phyloP scores from a whole-genome alignment of 1,140 invertebrate species.

The Procambarus clarkii region DNA sequence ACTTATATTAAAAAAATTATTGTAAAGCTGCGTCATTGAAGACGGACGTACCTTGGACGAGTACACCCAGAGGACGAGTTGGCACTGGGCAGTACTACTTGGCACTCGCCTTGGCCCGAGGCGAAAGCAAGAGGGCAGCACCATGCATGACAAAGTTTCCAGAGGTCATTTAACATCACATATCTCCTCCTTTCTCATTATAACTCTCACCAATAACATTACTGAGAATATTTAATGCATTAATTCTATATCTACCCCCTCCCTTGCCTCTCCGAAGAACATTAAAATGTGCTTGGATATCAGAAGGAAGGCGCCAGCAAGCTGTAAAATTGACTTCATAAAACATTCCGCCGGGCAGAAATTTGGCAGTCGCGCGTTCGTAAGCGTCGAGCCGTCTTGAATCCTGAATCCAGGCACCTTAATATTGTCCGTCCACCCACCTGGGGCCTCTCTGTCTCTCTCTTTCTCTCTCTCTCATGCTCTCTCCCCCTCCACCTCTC shows the following conservation, averaged over 20 bases:
- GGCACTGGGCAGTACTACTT: no score
- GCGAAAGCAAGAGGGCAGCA: no score
- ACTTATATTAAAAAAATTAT: no score
- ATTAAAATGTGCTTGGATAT: background rate
- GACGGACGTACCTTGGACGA: no score
- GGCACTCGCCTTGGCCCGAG: no score
- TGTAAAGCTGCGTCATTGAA: no score
- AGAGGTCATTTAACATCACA: no score
- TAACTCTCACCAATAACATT: background rate
- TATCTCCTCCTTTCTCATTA: background rate
- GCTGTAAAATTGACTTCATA: slow-evolving; percentile 4
- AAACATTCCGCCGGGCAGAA: background rate
- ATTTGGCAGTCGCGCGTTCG: background rate
- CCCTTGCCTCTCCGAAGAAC: no score
- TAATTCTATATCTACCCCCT: no score
- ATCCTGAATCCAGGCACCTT: background rate
- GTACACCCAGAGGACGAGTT: no score
- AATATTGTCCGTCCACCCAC: background rate
- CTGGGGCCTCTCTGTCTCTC: background rate
- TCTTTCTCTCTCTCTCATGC: background rate
- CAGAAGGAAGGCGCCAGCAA: background rate
- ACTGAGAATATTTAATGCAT: background rate
- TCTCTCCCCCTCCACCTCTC: no score
- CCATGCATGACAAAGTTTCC: no score
- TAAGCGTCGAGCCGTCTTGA: background rate